Evolutionary conservation across 1,140 invertebrate species (phyloP).

Genomic region (Pararge aegeria): DNA sequence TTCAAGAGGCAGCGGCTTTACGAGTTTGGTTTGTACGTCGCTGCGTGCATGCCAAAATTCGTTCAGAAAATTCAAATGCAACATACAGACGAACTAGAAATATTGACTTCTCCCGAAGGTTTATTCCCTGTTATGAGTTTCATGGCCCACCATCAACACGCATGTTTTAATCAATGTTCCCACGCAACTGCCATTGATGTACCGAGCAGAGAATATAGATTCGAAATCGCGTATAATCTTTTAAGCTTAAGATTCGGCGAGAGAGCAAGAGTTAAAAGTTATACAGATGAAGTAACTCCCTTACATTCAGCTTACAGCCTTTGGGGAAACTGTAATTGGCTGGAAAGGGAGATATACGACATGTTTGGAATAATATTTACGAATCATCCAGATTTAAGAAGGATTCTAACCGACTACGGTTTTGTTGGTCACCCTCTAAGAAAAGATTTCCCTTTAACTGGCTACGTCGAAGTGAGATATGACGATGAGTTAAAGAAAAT

Average conservation of each 20-base stretch:
- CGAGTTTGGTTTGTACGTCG: conserved; percentile 68
- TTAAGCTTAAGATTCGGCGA: conserved; percentile 90
- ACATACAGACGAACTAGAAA: conserved; percentile 91
- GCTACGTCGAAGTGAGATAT: conserved; percentile 69
- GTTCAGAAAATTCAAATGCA: conserved; percentile 93
- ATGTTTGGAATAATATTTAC: conserved; percentile 74
- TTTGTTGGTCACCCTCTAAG: conserved; percentile 71
- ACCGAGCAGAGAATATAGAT: conserved; percentile 84
- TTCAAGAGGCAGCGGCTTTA: conserved; percentile 52
- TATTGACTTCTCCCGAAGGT: conserved; percentile 95
- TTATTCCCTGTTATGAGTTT: conserved; percentile 93
- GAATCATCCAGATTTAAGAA: conserved; percentile 74
- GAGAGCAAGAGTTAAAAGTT: conserved; percentile 61
- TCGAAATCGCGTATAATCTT: conserved; percentile 94
- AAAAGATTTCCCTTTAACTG: conserved; percentile 72
- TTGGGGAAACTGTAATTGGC: conserved; percentile 64
- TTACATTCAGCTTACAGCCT: conserved; percentile 60
- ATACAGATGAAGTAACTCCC: conserved; percentile 74
- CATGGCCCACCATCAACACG: conserved; percentile 94
- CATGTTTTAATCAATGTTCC: conserved; percentile 92
- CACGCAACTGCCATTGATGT: conserved; percentile 95
- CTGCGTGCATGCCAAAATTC: conserved; percentile 93
- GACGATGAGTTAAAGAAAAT: conserved; percentile 75
- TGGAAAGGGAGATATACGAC: conserved; percentile 74
- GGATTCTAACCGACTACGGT: conserved; percentile 75